These are phyloP conservation scores for Creontiades dilutus DNA, from an alignment of 2,888 invertebrate species.

Conservation along the genomic window DNA sequence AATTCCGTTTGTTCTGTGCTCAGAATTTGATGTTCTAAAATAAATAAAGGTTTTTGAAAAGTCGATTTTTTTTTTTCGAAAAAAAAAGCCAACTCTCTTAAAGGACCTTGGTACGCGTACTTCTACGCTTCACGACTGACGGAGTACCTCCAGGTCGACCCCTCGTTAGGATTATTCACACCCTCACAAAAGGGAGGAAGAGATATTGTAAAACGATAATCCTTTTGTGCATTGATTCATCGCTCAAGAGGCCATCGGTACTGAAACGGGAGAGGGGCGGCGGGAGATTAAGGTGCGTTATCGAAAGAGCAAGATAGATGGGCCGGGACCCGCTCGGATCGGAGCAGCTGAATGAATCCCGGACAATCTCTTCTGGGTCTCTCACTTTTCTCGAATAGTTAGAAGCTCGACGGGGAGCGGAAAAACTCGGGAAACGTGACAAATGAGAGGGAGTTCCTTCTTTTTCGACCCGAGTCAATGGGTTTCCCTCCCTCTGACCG, in stretches of 20 bases:
- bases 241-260: neutral
- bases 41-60: no score
- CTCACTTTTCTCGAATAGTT: conserved; percentile 14
- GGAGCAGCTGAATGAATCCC: conserved; percentile 7
- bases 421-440: conserved; percentile 21
- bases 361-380: neutral
- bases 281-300: conserved; percentile 50
- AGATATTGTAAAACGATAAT: conserved; percentile 43
- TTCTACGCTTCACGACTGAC: no score
- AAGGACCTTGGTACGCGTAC: no score
- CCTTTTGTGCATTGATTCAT: conserved; percentile 46
- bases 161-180: neutral
- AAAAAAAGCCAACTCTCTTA: no score
- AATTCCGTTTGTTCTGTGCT: no score
- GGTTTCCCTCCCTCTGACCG: neutral
- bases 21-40: no score
- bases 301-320: conserved; percentile 39
- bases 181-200: neutral
- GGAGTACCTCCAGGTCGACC: neutral
- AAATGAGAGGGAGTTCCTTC: conserved; percentile 16
- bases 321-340: neutral
- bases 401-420: neutral
- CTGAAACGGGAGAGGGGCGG: neutral
- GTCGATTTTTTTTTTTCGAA: no score
- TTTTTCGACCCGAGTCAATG: neutral